A percentile compares a stretch with the other conserved stretches of the same genome.
Conservation (phyloP, 2,113 vertebrate genomes). For the Scartelaos histophorus region DNA sequence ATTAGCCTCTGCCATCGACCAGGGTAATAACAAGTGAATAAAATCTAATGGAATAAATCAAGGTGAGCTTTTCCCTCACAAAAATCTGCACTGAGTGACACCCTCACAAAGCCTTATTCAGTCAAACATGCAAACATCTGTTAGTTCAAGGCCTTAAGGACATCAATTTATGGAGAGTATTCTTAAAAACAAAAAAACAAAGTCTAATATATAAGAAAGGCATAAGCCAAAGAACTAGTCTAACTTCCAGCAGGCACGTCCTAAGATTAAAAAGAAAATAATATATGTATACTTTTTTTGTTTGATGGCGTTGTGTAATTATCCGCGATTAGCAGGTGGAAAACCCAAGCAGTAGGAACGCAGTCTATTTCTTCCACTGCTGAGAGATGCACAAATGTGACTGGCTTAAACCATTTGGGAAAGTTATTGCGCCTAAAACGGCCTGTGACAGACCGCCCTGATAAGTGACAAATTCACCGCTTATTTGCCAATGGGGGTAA, state of each 20-base stretch:
- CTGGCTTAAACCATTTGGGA: conserved; percentile 51
- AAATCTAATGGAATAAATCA: conserved; percentile 66
- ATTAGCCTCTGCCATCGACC: conserved; percentile 60
- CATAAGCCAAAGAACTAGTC: not conserved
- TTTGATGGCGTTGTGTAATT: conserved; percentile 55
- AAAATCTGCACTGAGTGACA: conserved; percentile 32
- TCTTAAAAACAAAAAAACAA: too few species aligned
- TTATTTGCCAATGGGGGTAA: conserved; percentile 60
- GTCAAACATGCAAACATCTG: conserved; percentile 15
- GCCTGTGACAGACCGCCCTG: conserved; percentile 40
- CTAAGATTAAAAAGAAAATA: not conserved
- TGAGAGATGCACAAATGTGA: conserved; percentile 57
- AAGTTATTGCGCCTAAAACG: conserved; percentile 58
- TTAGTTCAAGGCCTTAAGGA: not conserved
- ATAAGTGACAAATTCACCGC: conserved; percentile 64
- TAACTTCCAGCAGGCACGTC: conserved; percentile 13
- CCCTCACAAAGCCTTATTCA: conserved; percentile 9
- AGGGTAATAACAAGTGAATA: conserved; percentile 60
- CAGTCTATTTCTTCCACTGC: conserved; percentile 33
- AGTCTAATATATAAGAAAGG: too few species aligned
- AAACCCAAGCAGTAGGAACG: conserved; percentile 48
- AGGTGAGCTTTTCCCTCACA: conserved; percentile 39
- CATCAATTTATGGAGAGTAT: too few species aligned
- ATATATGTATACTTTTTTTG: conserved; percentile 23
- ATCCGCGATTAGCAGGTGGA: conserved; percentile 48